Evolutionary conservation across 2,888 invertebrate species (phyloP).

Genomic region (Resseliella maxima): DNA sequence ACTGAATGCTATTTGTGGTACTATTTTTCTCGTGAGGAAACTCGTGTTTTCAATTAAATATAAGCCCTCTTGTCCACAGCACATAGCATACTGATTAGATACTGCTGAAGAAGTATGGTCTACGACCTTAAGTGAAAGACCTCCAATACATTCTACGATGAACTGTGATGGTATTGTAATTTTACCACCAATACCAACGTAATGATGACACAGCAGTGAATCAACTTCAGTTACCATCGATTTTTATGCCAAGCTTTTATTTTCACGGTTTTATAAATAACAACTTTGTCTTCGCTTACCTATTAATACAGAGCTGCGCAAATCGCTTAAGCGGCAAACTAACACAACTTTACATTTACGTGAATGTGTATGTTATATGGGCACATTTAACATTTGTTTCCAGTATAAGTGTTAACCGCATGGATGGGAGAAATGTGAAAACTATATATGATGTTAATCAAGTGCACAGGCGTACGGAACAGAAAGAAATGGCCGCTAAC

Average conservation of each 20-base stretch:
- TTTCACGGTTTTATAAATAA: slow-evolving; percentile 17
- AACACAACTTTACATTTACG: not conserved
- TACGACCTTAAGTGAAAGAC: slow-evolving; percentile 43
- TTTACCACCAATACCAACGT: slow-evolving; percentile 6
- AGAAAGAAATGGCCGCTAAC: not conserved
- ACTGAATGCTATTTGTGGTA: not conserved
- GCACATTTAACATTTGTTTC: not conserved
- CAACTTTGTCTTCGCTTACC: not conserved
- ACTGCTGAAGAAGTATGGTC: slow-evolving; percentile 12
- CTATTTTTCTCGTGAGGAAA: not conserved
- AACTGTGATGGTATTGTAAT: slow-evolving; percentile 7
- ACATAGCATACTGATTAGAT: slow-evolving; percentile 39
- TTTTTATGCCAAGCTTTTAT: slow-evolving; percentile 23
- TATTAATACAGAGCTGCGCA: not conserved
- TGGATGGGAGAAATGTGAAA: slow-evolving; percentile 38
- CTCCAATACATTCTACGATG: not conserved
- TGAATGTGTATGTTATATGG: not conserved
- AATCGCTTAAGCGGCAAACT: not conserved
- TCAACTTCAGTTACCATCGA: not conserved
- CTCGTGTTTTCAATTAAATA: not conserved
- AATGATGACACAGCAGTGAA: not conserved
- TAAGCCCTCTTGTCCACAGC: slow-evolving; percentile 2
- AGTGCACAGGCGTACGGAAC: not conserved
- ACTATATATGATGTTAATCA: not conserved
- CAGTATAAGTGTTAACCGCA: not conserved